Evolutionary conservation across 2,113 vertebrate genomes (phyloP).

Genomic region (Onychorhynchus coronatus): DNA sequence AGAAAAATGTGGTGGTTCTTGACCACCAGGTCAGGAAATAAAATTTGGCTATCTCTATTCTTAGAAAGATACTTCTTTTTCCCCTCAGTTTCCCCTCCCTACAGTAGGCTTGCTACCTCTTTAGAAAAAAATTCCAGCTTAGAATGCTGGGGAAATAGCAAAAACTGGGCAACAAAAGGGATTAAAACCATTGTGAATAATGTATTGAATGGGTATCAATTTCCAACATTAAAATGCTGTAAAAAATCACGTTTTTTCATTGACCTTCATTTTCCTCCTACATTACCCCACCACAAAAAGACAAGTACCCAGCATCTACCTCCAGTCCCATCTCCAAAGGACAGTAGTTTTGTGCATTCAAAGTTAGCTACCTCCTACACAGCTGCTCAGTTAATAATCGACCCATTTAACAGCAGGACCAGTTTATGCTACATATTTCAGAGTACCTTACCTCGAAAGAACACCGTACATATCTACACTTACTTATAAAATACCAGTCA

Average conservation of each 20-base stretch:
- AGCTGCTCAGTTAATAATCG: slow-evolving; percentile 81
- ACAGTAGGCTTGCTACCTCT: not conserved
- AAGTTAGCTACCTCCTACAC: slow-evolving; percentile 76
- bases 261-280: not conserved
- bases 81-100: not conserved
- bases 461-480: slow-evolving; percentile 71
- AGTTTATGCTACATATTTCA: slow-evolving; percentile 88
- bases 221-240: not conserved
- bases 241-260: not conserved
- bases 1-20: not conserved
- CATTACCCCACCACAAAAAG: not conserved
- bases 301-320: not conserved
- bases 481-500: slow-evolving; percentile 72
- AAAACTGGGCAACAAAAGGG: not conserved
- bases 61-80: not conserved
- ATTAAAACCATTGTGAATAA: not conserved
- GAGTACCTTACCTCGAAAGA: slow-evolving; percentile 75
- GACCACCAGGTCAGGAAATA: not conserved
- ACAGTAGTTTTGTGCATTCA: slow-evolving; percentile 65
- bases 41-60: not conserved
- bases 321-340: not conserved
- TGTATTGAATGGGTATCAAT: accelerated
- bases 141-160: not conserved
- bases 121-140: not conserved
- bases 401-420: slow-evolving; percentile 81